Evolutionary conservation across 2,113 vertebrate genomes (phyloP), one percentile per base, ranked within the genome.

Genomic region (Datnioides undecimradiatus): DNA sequence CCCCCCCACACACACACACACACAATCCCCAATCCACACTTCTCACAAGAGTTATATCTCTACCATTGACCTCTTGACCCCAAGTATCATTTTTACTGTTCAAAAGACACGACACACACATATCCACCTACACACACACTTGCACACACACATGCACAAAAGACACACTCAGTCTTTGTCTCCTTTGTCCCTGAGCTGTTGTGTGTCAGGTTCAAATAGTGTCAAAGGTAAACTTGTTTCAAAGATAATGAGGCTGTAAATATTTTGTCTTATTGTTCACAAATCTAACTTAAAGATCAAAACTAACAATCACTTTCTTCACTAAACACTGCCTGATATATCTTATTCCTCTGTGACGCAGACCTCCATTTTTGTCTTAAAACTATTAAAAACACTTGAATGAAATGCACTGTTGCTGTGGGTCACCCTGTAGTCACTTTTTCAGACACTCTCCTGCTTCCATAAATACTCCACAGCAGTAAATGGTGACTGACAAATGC

Each of bases 21-120:
- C 25, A 33, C 51, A 48, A 4, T 84, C 58, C 33, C 64, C 64
- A 79, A 79, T 73, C 65, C 57, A 68, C 65, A 73, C 36, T 76
- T 76, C 60, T 36, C 59, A 63, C 5, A 59, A 87, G 82, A 89
- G 21, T 72, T 88, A 87, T 86, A 80, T 78, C 70, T 66, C 45
- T 8, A 27, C 65, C 25, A 34, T 60, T 91, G 86, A 90, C 58
- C 89, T 59, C 36, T 64, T 72, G 34, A 70, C 68, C 85, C 54
- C 60, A 83, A 82, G 73, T 52, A 69, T 83, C 31, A 88, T 85
- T 85, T 77, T 63, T 82, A 79, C 72, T 64, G 38, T 82, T 87
- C 83, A 85, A 14, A 82, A 59, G 34, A 72, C 16, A 40, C n/a
- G 59, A 46, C 59, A 51, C 58, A 11, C 40, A 60, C 25, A 51